Evolutionary conservation across 2,113 vertebrate species (phyloP).

Genomic region (Sylvilagus bachmani): DNA sequence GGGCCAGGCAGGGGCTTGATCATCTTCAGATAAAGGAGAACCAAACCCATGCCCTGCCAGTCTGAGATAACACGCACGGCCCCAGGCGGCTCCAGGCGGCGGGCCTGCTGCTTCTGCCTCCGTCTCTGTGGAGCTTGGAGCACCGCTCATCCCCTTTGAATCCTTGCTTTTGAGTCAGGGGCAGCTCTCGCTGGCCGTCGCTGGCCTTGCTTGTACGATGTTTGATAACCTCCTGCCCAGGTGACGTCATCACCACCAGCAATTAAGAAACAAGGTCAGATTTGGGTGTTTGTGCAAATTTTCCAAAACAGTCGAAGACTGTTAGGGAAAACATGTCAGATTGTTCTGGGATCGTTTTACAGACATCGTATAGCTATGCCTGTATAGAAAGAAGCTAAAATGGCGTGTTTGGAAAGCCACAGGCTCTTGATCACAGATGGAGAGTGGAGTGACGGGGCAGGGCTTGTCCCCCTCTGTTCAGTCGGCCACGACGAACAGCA

Average conservation of each 20-base stretch:
- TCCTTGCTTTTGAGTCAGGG: neutral
- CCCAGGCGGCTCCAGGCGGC: too few relatives aligned
- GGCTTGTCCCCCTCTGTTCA: neutral
- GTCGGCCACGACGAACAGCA: neutral
- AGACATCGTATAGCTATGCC: neutral
- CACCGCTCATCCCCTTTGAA: neutral
- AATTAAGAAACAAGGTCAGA: neutral
- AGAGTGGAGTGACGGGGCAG: neutral
- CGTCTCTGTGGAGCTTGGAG: neutral
- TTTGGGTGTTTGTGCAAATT: neutral
- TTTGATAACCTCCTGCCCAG: neutral
- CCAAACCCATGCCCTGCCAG: too few relatives aligned
- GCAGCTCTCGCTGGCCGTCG: neutral
- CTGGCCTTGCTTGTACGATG: neutral
- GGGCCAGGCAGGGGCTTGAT: too few relatives aligned
- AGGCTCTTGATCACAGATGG: neutral
- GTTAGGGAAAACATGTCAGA: neutral
- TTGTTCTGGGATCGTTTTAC: neutral
- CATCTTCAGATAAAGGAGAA: too few relatives aligned
- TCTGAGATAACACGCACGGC: too few relatives aligned
- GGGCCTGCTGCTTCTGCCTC: too few relatives aligned
- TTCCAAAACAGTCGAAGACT: slow-evolving; percentile 28
- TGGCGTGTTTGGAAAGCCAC: neutral
- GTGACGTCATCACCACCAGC: neutral
- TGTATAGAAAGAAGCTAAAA: neutral